A percentile compares a stretch with the other conserved stretches of the same genome.
phyloP scores from a whole-genome alignment of 2,888 invertebrate genomes.

The Chalcosyrphus nemorum region DNA sequence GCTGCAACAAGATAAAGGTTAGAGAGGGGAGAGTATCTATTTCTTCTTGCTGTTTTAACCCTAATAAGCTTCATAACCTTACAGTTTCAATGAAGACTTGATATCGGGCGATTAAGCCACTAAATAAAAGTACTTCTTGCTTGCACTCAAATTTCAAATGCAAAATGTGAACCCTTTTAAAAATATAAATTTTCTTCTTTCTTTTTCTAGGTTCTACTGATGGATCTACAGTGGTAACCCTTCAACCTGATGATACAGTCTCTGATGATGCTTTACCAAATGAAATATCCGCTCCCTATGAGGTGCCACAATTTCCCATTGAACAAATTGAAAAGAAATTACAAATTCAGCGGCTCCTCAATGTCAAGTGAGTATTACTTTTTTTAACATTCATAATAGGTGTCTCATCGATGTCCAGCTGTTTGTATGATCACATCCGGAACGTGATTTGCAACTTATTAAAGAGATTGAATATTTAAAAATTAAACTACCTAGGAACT shows the following conservation, averaged over 20 bases:
- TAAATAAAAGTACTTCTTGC: too few relatives aligned
- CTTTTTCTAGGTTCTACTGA: constrained; percentile 77
- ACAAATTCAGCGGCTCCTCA: constrained; percentile 93
- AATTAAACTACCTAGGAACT: not conserved
- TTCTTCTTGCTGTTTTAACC: too few relatives aligned
- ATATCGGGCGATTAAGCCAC: too few relatives aligned
- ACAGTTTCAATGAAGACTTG: too few relatives aligned
- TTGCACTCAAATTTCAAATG: not conserved
- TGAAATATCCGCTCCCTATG: constrained; percentile 97
- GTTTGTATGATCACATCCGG: constrained; percentile 19
- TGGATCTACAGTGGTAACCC: constrained; percentile 58
- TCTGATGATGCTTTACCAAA: constrained; percentile 83
- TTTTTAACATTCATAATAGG: not conserved
- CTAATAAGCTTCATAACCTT: too few relatives aligned
- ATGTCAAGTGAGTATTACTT: constrained; percentile 89
- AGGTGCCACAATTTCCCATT: constrained; percentile 98
- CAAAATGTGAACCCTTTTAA: not conserved
- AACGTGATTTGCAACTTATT: constrained; percentile 23
- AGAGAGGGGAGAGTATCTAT: too few relatives aligned
- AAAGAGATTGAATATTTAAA: not conserved
- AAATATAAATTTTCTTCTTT: not conserved
- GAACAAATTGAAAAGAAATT: constrained; percentile 97
- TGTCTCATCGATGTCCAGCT: not conserved
- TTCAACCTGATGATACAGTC: constrained; percentile 51
- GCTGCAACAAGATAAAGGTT: too few relatives aligned